These are phyloP conservation scores for Carabus problematicus DNA, from an alignment of 2,888 invertebrate genomes.

Conservation along the genomic window DNA sequence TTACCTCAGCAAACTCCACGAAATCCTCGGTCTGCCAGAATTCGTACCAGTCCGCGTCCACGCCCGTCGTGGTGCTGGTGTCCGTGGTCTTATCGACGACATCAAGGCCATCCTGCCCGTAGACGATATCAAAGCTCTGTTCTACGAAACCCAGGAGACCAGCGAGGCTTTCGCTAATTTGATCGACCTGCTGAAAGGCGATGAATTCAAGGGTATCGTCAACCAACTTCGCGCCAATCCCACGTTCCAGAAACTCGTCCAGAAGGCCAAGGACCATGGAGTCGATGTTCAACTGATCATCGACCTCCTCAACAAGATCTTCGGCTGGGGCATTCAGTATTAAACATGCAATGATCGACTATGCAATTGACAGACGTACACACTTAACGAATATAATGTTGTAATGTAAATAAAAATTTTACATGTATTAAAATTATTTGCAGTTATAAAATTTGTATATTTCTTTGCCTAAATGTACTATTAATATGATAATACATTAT, in stretches of 20 bases:
- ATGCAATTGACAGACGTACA: too few species aligned
- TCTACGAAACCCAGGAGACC: slow-evolving; percentile 49
- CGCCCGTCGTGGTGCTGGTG: slow-evolving; percentile 47
- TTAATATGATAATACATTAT: too few species aligned
- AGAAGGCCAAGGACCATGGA: slow-evolving; percentile 17
- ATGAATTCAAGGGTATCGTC: slow-evolving; percentile 48
- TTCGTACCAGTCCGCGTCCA: slow-evolving; percentile 4
- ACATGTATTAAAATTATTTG: too few species aligned
- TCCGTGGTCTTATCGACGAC: slow-evolving; percentile 48
- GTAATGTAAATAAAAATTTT: too few species aligned
- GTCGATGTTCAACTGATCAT: slow-evolving; percentile 27
- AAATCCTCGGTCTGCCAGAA: slow-evolving; percentile 46
- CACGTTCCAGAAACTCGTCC: slow-evolving; percentile 25
- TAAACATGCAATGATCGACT: too few species aligned
- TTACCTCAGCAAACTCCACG: slow-evolving; percentile 49
- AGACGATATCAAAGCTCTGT: slow-evolving; percentile 49
- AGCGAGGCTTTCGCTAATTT: slow-evolving; percentile 49
- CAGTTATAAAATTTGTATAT: too few species aligned
- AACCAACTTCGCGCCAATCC: slow-evolving; percentile 44
- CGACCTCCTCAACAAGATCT: slow-evolving; percentile 30
- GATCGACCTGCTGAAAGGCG: slow-evolving; percentile 46
- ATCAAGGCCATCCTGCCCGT: slow-evolving; percentile 49
- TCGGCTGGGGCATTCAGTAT: slow-evolving; percentile 37
- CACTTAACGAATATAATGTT: too few species aligned
- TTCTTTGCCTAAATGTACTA: too few species aligned